These are phyloP conservation scores for Porites rus DNA, from an alignment of 92 coral and sea anemone genomes.

Conservation along the genomic window DNA sequence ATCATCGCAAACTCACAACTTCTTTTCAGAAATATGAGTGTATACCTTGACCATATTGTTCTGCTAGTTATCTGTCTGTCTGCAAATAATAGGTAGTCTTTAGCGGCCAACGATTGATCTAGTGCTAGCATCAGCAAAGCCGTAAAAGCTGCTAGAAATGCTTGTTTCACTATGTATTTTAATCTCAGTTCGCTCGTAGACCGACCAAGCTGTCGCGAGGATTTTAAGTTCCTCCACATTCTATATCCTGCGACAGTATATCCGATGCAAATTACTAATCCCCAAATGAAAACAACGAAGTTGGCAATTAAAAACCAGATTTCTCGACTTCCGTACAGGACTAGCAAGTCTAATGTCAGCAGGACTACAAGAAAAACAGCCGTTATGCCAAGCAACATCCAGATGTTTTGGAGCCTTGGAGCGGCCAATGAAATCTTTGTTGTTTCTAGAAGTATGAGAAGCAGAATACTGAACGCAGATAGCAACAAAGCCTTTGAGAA, in stretches of 20 bases:
- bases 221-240: slow-evolving; percentile 68
- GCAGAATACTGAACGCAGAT: slow-evolving; percentile 77
- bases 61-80: background rate
- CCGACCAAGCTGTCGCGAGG: slow-evolving; percentile 60
- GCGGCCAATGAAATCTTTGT: slow-evolving; percentile 67
- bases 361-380: slow-evolving; percentile 33
- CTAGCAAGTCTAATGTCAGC: slow-evolving; percentile 54
- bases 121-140: slow-evolving; percentile 50
- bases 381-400: slow-evolving; percentile 56
- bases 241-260: slow-evolving; percentile 70
- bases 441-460: slow-evolving; percentile 75
- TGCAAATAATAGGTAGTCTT: slow-evolving; percentile 56
- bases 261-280: slow-evolving; percentile 70
- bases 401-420: slow-evolving; percentile 71
- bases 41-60: slow-evolving; percentile 64
- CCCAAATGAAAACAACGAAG: slow-evolving; percentile 53
- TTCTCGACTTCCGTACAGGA: slow-evolving; percentile 38
- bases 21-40: slow-evolving; percentile 28
- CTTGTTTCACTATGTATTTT: slow-evolving; percentile 23
- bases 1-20: slow-evolving; percentile 54
- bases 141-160: slow-evolving; percentile 48
- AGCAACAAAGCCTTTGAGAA: slow-evolving; percentile 9
- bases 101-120: slow-evolving; percentile 34
- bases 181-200: slow-evolving; percentile 29
- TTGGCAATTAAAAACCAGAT: slow-evolving; percentile 60